Conservation (phyloP, 2,888 invertebrate genomes). For the Diadegma fenestrale region DNA sequence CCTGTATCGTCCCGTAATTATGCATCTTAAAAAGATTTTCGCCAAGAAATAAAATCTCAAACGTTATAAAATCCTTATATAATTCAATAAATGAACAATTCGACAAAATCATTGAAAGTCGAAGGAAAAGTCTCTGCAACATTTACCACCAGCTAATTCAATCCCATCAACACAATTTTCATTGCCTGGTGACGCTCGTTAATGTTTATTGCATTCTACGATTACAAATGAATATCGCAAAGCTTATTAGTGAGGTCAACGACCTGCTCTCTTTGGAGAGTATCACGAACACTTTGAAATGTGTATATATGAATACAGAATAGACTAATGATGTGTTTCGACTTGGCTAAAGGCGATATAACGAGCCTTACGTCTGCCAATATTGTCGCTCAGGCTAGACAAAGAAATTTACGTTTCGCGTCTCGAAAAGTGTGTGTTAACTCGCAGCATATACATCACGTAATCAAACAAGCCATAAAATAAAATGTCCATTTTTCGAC, state of each 20-base stretch:
- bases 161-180: not conserved
- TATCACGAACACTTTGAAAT: conserved; percentile 7
- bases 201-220: conserved; percentile 8
- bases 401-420: conserved; percentile 41
- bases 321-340: not conserved
- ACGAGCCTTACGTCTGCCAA: conserved; percentile 9
- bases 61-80: no score
- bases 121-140: not conserved
- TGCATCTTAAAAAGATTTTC: no score
- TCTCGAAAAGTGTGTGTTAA: not conserved
- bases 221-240: conserved; percentile 18
- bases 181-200: not conserved
- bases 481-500: not conserved
- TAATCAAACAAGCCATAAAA: not conserved
- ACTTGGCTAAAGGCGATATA: not conserved
- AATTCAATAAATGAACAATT: not conserved
- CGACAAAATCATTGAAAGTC: not conserved
- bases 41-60: no score
- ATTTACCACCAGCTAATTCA: not conserved
- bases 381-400: conserved; percentile 8
- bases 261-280: conserved; percentile 24
- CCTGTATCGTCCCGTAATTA: not conserved
- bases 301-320: not conserved
- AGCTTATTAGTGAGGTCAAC: conserved; percentile 51
- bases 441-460: not conserved